Base-by-base conservation (phyloP, 2,797 vertebrate genomes). In the Anguilla pacifica region DNA sequence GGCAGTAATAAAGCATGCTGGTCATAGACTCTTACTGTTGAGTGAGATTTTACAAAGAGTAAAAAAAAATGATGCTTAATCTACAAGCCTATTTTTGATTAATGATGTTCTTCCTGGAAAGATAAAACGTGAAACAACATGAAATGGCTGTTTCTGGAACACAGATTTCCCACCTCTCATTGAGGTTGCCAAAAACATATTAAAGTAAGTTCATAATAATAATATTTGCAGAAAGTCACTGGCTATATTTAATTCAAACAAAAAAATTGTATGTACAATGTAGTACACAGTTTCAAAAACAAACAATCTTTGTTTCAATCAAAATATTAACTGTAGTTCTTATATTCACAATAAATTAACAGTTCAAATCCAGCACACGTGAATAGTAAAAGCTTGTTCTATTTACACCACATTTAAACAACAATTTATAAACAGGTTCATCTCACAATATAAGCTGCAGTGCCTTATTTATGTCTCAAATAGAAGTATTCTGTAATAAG, bases 41-140 rank as follows among this genome's bases (percentile, higher is more conserved):
- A 25, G 46, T 49, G 43, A 82, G 43, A 49, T 82, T 82, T 82
- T 82, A 43, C 74, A 79, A 39, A 46, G 35, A 22, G 15, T 43
- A 79, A 79, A 79, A 79, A 79, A 79, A 19, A 79, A 79, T 70
- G 0, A 49, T 53, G 6, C 84, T 61, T 89, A 57, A 61, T 89
- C 85, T 43, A 61, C 51, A 55, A 84, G 57, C 59, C 74, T 88
- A 74, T 85, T 79, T 19, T 46, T 43, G 35, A 79, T 22, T 79
- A 72, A 31, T 39, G 17, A 43, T 79, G 39, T 86, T 82, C 83
- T 86, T 64, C 46, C 85, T 70, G 46, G 77, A 84, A 46, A 72
- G 85, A 59, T 86, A 57, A 64, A 88, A 88, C 49, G 81, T 55
- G 64, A 67, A 82, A 82, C 72, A 85, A 88, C 53, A 49, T 72